Percentiles rank a stretch among this genome's conserved stretches.
Conservation (phyloP, 2,113 vertebrate genomes). For the Microcebus griseorufus region DNA sequence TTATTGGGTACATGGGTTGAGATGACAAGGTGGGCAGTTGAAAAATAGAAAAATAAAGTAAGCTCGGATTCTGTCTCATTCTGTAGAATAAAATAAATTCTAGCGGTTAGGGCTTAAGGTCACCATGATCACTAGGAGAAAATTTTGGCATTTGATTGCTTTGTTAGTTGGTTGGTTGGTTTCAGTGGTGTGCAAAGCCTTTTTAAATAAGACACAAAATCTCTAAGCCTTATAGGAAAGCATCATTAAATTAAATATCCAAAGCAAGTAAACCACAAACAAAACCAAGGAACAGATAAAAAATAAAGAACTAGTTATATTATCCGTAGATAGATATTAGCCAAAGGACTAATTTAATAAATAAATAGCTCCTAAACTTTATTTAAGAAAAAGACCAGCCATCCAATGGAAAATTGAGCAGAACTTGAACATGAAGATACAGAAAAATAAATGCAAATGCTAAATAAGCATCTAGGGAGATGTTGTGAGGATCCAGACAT, state of each 20-base stretch:
- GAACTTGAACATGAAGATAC: neutral
- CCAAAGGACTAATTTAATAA: neutral
- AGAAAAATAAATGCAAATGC: neutral
- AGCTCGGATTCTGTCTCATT: neutral
- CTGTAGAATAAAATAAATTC: constrained; percentile 1
- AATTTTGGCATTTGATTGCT: neutral
- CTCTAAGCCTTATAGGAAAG: neutral
- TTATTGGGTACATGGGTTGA: neutral
- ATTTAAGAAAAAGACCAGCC: neutral
- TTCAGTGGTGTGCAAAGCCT: neutral
- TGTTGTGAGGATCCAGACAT: neutral
- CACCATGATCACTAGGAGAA: neutral
- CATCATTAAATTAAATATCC: neutral
- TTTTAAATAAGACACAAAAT: constrained; percentile 19
- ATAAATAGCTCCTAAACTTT: neutral
- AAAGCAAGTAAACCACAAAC: neutral
- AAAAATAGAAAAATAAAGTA: neutral
- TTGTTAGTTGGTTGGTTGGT: neutral
- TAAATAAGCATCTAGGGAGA: neutral
- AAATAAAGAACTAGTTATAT: neutral
- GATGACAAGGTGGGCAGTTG: neutral
- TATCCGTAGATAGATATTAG: neutral
- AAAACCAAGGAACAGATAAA: neutral
- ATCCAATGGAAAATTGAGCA: neutral
- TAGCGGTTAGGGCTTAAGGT: neutral